phyloP scores from a whole-genome alignment of 2,113 vertebrate species.

The Loxodonta africana region DNA sequence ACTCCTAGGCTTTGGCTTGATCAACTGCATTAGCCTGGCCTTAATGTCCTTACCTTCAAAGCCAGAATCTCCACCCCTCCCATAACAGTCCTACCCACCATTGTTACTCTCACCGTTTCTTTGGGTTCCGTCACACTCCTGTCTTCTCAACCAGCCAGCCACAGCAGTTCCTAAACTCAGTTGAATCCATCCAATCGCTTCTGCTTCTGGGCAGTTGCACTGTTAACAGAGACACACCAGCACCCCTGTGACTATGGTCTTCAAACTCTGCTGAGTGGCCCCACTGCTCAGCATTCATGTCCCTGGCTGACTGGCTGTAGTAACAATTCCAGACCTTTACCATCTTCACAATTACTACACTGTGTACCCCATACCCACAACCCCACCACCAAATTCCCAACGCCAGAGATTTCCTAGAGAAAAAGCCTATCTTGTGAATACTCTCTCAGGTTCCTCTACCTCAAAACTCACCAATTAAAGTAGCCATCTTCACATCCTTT shows the following conservation, averaged over 20 bases:
- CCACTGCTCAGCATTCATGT: background rate
- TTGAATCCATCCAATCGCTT: background rate
- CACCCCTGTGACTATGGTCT: background rate
- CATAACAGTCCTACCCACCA: accelerated
- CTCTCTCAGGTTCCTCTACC: background rate
- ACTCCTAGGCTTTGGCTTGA: background rate
- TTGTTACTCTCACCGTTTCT: background rate
- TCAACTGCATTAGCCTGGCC: background rate
- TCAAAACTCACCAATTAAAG: background rate
- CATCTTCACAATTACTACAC: background rate
- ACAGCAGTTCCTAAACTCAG: background rate
- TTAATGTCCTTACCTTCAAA: background rate
- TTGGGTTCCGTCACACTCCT: background rate
- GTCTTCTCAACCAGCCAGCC: background rate
- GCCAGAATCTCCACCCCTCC: background rate
- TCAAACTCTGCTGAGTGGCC: background rate
- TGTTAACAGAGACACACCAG: background rate
- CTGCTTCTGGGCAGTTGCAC: background rate
- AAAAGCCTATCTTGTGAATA: background rate
- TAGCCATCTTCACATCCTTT: background rate
- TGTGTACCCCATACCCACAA: background rate
- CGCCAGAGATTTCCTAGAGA: background rate
- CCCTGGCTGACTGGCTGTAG: background rate
- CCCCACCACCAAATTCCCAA: background rate
- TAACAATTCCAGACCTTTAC: background rate